Percentiles rank a stretch among this genome's conserved stretches.
These are phyloP conservation scores for Barnardius zonarius DNA, from an alignment of 2,113 vertebrate genomes.

Conservation along the genomic window DNA sequence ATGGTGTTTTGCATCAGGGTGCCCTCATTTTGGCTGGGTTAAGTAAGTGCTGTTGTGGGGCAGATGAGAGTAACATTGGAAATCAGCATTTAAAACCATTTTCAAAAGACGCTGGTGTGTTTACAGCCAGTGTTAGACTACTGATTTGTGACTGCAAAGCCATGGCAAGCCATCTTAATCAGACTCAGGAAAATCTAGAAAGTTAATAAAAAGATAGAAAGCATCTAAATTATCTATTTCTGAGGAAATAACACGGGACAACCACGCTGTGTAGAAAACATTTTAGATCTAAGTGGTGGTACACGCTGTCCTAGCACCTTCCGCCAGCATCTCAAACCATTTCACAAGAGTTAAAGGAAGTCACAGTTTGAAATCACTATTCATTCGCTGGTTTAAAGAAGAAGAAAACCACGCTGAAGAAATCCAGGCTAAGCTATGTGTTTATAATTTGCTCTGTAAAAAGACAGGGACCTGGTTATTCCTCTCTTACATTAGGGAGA, in stretches of 20 bases:
- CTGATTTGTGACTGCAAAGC: not conserved
- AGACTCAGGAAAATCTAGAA: conserved; percentile 35
- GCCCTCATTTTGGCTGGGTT: not conserved
- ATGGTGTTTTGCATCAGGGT: not conserved
- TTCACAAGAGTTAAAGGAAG: not conserved
- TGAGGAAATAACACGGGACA: conserved; percentile 34
- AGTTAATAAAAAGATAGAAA: conserved; percentile 48
- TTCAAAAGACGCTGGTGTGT: conserved; percentile 25
- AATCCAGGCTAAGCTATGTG: not conserved
- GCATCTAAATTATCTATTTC: not conserved
- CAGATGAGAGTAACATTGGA: not conserved
- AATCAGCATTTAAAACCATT: conserved; percentile 21
- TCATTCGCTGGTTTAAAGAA: not conserved
- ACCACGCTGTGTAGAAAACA: conserved; percentile 20
- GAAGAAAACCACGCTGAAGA: not conserved
- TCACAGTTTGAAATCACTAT: not conserved
- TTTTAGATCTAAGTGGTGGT: not conserved
- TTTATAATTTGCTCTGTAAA: not conserved
- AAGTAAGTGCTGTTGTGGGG: not conserved
- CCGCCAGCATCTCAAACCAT: not conserved
- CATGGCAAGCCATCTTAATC: conserved; percentile 16
- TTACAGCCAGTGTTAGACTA: conserved; percentile 19
- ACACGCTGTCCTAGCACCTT: not conserved
- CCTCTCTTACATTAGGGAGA: not conserved
- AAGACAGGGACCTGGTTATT: not conserved